phyloP scores from a whole-genome alignment of 2,888 invertebrate genomes.

The Chrysopilus asiliformis region DNA sequence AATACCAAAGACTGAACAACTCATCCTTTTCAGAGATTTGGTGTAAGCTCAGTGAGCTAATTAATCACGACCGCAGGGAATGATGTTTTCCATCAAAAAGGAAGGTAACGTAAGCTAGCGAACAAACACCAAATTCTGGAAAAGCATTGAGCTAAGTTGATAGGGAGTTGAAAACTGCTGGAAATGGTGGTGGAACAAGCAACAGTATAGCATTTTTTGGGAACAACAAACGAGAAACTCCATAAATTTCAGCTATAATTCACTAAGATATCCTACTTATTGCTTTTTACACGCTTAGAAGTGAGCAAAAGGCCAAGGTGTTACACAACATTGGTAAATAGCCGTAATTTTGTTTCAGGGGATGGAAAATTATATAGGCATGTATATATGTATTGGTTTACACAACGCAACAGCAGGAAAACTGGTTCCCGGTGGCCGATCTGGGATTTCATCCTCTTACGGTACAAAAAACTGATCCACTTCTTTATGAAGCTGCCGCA shows the following conservation, averaged over 20 bases:
- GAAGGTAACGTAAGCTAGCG: no score
- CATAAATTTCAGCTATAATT: slow-evolving; percentile 11
- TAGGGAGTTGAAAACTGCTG: no score
- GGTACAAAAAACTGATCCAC: no score
- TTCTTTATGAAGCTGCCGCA: no score
- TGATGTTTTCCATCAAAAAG: not conserved
- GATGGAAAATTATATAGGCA: no score
- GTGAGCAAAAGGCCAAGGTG: slow-evolving; percentile 12
- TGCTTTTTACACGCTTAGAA: slow-evolving; percentile 12
- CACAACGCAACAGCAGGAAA: not conserved
- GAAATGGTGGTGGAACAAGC: no score
- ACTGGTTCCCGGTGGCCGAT: no score
- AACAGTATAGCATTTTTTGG: not conserved
- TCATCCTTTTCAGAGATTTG: slow-evolving; percentile 1
- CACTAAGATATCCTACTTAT: slow-evolving; percentile 14
- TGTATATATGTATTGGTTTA: no score
- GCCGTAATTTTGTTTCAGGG: not conserved
- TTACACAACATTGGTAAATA: slow-evolving; percentile 4
- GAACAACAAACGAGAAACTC: slow-evolving; percentile 3
- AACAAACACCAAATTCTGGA: no score
- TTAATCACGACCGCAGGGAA: slow-evolving; percentile 5
- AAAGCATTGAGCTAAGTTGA: no score
- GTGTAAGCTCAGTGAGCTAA: slow-evolving; percentile 2
- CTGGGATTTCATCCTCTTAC: slow-evolving; percentile 4
- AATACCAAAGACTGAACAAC: no score